A percentile compares a stretch with the other conserved stretches of the same genome.
Conservation (phyloP, 2,888 invertebrate species). For the Scaptomyza cyrtandrae region DNA sequence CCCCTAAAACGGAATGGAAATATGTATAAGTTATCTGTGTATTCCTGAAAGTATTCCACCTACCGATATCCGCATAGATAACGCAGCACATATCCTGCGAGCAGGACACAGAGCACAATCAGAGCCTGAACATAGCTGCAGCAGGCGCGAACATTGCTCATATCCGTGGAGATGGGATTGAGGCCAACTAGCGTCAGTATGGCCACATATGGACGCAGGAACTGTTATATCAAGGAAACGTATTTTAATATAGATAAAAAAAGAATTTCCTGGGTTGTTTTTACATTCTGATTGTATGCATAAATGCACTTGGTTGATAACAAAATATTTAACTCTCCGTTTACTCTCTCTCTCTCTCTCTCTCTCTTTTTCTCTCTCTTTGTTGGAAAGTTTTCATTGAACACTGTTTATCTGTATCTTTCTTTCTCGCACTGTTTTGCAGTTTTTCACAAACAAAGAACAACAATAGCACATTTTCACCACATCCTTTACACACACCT, state of each 20-base stretch:
- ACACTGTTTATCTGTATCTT: not conserved
- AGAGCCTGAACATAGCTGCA: slow-evolving; percentile 89
- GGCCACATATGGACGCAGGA: slow-evolving; percentile 90
- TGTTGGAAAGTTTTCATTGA: not conserved
- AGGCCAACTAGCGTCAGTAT: slow-evolving; percentile 91
- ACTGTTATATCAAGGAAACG: slow-evolving; percentile 83
- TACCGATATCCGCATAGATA: slow-evolving; percentile 92
- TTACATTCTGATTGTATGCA: not conserved
- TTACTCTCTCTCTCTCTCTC: not conserved
- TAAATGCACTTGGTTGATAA: not conserved
- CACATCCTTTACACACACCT: slow-evolving; percentile 84
- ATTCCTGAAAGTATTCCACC: slow-evolving; percentile 30
- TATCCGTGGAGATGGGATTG: slow-evolving; percentile 88
- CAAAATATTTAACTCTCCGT: not conserved
- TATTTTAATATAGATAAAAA: not conserved
- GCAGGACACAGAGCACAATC: slow-evolving; percentile 88
- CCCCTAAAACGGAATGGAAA: slow-evolving; percentile 62
- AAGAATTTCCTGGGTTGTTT: too few species aligned
- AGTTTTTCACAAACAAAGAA: not conserved
- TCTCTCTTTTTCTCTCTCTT: not conserved
- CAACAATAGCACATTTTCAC: not conserved
- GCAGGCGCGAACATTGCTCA: slow-evolving; percentile 86
- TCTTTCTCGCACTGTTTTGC: not conserved
- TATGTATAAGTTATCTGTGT: not conserved
- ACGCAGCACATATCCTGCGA: slow-evolving; percentile 90